Conservation (phyloP, 2,888 invertebrate genomes). For the Lottia gigantea region DNA sequence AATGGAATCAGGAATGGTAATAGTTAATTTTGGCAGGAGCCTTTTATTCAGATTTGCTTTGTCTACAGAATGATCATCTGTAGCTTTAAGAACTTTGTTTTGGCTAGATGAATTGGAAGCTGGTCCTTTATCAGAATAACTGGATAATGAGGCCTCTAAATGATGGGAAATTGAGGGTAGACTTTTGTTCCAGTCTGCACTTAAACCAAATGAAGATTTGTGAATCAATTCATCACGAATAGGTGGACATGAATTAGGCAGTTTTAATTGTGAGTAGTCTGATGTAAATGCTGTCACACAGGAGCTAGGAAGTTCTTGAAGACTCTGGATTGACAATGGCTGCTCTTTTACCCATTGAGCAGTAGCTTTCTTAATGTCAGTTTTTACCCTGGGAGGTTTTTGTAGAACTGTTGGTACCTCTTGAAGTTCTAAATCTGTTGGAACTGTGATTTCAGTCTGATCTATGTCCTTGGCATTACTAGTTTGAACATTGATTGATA, state of each 20-base stretch:
- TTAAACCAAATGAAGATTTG: conserved; percentile 16
- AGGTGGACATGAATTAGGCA: conserved; percentile 24
- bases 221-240: conserved; percentile 22
- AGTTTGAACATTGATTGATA: not conserved
- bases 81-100: not conserved
- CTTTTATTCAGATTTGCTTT: conserved; percentile 10
- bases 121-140: not conserved
- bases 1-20: conserved; percentile 18
- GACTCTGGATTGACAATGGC: conserved; percentile 31
- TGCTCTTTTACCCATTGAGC: conserved; percentile 47
- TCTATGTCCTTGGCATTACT: not conserved
- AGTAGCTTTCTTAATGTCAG: conserved; percentile 17
- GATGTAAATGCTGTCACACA: not conserved
- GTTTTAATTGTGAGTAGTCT: not conserved
- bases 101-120: not conserved
- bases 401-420: not conserved
- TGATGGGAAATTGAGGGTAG: conserved; percentile 18
- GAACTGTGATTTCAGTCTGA: not conserved
- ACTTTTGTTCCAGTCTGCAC: conserved; percentile 32
- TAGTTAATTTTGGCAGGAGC: conserved; percentile 24
- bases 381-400: conserved; percentile 17
- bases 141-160: not conserved
- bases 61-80: not conserved
- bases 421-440: not conserved
- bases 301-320: conserved; percentile 27